Percentiles rank a stretch among this genome's conserved stretches.
Conservation (phyloP, 2,888 invertebrate species). For the Spialia ferax region DNA sequence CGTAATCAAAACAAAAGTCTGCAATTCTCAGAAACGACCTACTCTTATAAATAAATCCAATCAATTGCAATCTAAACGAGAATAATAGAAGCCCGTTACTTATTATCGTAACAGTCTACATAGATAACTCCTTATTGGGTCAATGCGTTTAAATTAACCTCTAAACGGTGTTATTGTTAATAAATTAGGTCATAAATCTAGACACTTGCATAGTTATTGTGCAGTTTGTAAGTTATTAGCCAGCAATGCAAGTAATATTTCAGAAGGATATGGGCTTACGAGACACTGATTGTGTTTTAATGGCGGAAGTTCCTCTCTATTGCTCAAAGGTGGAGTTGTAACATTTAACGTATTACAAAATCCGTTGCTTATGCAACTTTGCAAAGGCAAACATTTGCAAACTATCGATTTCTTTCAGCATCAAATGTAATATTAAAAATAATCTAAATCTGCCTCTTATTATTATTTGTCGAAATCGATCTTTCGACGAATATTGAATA, state of each 20-base stretch:
- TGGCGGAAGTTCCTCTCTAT: slow-evolving; percentile 48
- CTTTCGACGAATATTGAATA: background rate
- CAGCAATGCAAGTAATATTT: slow-evolving; percentile 32
- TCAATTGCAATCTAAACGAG: slow-evolving; percentile 2
- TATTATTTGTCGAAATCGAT: too few species aligned
- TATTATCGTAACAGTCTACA: background rate
- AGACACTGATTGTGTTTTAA: slow-evolving; percentile 49
- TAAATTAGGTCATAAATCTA: slow-evolving; percentile 35
- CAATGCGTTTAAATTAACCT: slow-evolving; percentile 16
- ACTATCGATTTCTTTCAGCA: slow-evolving; percentile 7
- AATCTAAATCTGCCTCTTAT: background rate
- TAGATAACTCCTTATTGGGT: slow-evolving; percentile 14
- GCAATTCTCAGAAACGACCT: background rate
- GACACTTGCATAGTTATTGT: slow-evolving; percentile 21
- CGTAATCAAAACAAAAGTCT: background rate
- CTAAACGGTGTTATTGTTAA: slow-evolving; percentile 32
- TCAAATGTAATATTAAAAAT: background rate
- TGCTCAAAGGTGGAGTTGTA: slow-evolving; percentile 51
- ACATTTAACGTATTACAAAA: slow-evolving; percentile 45
- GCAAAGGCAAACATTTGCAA: slow-evolving; percentile 16
- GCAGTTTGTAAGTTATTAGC: slow-evolving; percentile 31
- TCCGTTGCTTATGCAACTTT: slow-evolving; percentile 8
- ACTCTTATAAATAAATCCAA: slow-evolving; percentile 3
- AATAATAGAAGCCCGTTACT: background rate
- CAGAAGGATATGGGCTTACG: slow-evolving; percentile 36